phyloP scores from a whole-genome alignment of 2,797 vertebrate genomes.

The Cuniculus paca region DNA sequence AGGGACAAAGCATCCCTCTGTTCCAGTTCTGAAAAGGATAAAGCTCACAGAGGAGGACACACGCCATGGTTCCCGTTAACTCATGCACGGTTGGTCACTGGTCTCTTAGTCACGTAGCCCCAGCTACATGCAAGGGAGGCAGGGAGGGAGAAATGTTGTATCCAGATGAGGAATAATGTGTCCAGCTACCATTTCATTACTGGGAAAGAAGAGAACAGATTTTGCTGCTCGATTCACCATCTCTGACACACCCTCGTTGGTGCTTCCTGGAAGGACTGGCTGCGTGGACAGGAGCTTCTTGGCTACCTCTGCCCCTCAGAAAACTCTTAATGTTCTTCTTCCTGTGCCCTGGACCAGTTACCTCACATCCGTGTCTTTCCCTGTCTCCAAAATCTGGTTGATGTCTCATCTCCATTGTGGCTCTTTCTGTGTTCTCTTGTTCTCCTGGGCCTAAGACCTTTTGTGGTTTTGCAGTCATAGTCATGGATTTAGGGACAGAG shows the following conservation, averaged over 20 bases:
- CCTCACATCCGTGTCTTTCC: not conserved
- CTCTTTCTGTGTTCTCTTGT: not conserved
- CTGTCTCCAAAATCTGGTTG: not conserved
- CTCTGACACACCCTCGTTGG: not conserved
- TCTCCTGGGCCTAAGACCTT: not conserved
- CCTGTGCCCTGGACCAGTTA: not conserved
- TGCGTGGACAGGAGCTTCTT: accelerated
- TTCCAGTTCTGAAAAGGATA: not conserved
- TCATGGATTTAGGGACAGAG: not conserved
- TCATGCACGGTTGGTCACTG: not conserved
- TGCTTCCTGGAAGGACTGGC: not conserved
- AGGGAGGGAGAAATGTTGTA: not conserved
- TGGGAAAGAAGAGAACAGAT: not conserved
- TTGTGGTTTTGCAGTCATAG: not conserved
- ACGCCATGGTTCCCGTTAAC: not conserved
- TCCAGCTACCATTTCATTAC: not conserved
- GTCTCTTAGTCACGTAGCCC: not conserved
- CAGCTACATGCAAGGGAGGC: not conserved
- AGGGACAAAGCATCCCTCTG: not conserved
- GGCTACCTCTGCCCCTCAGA: not conserved
- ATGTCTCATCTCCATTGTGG: not conserved
- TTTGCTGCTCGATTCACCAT: not conserved
- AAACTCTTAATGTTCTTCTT: not conserved
- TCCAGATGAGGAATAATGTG: not conserved
- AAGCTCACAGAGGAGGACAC: not conserved